Conservation (phyloP, 2,797 vertebrate species). For the Vireo griseus region DNA sequence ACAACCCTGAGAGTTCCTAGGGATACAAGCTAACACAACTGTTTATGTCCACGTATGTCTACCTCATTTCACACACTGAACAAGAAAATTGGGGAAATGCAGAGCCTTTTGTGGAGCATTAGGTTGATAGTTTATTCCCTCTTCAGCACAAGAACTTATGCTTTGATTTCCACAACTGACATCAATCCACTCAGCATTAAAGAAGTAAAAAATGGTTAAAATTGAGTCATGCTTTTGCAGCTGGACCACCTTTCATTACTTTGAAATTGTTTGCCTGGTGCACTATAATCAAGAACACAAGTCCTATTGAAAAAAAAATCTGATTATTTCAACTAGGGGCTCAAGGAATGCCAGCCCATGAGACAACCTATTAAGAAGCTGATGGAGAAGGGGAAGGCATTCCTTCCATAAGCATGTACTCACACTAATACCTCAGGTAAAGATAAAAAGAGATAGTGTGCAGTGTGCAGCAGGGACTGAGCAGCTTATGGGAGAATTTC, state of each 20-base stretch:
- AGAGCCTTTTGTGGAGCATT: background rate
- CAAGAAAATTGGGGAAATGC: background rate
- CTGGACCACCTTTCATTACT: background rate
- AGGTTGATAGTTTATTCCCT: background rate
- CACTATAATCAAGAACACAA: background rate
- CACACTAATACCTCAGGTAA: background rate
- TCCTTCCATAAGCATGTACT: background rate
- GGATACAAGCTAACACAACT: background rate
- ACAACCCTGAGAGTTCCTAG: background rate
- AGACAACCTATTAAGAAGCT: background rate
- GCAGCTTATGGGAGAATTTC: background rate
- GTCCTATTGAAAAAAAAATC: fast-evolving
- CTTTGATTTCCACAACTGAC: background rate
- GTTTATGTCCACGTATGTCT: background rate
- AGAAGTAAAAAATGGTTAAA: background rate
- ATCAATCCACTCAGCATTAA: background rate
- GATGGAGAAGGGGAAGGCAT: background rate
- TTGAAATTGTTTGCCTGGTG: background rate
- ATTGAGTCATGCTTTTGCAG: background rate
- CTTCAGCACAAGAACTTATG: background rate
- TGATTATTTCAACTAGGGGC: background rate
- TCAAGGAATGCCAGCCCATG: background rate
- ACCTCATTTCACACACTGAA: background rate
- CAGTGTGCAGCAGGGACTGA: background rate
- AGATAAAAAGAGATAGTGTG: background rate